Evolutionary conservation across 35 echinoderm and acorn worm genomes (phyloP), one percentile per base, ranked within the genome.

Genomic region (Apostichopus japonicus): DNA sequence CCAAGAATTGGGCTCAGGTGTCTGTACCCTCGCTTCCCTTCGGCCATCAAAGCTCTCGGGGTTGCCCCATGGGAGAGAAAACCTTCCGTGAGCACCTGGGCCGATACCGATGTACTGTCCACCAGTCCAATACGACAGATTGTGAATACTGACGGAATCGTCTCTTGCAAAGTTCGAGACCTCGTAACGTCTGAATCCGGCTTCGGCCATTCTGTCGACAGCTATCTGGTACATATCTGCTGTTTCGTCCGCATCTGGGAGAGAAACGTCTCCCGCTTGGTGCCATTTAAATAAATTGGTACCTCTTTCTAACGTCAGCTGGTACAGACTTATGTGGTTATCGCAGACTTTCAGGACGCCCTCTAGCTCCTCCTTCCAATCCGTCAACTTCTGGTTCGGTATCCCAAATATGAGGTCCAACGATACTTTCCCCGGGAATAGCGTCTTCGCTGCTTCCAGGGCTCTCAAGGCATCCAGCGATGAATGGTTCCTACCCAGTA

Each of bases 171-270:
- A 99, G 57, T 96, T 99, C 55, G 97, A 96, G 78, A 99, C 95
- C 84, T 96, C 97, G 87, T 99, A 99, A 87, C 97, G 90, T 6
- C 77, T 16, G 25, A 96, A 94, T 17, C 95, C 93, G 87, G 92
- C 91, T 22, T 92, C 87, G 5, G 33, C 27, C 82, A 99, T 55
- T 10, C 72, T 92, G 79, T 92, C 16, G 53, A 99, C 95, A 62
- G 97, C 97, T 51, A 25, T 59, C 57, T 93, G 79, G 86, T 99
- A 99, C 95, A 99, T 96, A 16, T 99, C 97, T 27, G 97, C 97
- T 16, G 80, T 76, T 19, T 76, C 44, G 79, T 99, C 95, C 0
- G 44, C 51, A 92, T 87, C 73, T 24, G 97, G 93, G 5, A 96
- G 67, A 14, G 78, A 23, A 6, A 99, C 23, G 8, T 91, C 72